Conservation (phyloP, 2,113 vertebrate species). For the Notarius lentiginosus region DNA sequence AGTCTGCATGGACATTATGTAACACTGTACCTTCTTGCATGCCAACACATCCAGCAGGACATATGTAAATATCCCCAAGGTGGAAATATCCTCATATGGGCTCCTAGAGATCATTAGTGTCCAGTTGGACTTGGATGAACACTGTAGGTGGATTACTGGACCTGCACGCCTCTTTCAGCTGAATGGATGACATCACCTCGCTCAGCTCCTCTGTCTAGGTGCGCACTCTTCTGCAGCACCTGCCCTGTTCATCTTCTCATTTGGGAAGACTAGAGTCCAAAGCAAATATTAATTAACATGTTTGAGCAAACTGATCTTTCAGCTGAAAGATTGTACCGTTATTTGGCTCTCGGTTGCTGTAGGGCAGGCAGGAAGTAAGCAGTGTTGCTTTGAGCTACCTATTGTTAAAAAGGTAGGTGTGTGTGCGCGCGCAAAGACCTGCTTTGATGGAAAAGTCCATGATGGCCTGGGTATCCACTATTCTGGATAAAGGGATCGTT, state of each 20-base stretch:
- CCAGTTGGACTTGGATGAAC: neutral
- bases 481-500: neutral
- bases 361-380: constrained; percentile 1
- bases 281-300: neutral
- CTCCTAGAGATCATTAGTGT: neutral
- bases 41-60: constrained; percentile 29
- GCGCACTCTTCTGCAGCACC: constrained; percentile 48
- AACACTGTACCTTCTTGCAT: constrained; percentile 39
- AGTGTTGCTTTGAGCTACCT: neutral
- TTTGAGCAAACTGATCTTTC: neutral
- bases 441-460: neutral
- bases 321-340: neutral
- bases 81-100: neutral
- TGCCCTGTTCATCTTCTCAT: neutral
- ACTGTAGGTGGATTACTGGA: neutral
- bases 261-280: neutral
- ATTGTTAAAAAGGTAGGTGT: constrained; percentile 27
- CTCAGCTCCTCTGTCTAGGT: constrained; percentile 37
- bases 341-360: neutral
- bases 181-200: constrained; percentile 55
- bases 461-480: neutral
- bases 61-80: neutral
- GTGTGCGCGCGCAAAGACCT: neutral
- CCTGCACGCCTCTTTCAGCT: constrained; percentile 43
- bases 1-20: constrained; percentile 38